Percentiles rank a stretch among this genome's conserved stretches.
Evolutionary conservation across 2,113 vertebrate genomes (phyloP).

Genomic region (Budorcas taxicolor): DNA sequence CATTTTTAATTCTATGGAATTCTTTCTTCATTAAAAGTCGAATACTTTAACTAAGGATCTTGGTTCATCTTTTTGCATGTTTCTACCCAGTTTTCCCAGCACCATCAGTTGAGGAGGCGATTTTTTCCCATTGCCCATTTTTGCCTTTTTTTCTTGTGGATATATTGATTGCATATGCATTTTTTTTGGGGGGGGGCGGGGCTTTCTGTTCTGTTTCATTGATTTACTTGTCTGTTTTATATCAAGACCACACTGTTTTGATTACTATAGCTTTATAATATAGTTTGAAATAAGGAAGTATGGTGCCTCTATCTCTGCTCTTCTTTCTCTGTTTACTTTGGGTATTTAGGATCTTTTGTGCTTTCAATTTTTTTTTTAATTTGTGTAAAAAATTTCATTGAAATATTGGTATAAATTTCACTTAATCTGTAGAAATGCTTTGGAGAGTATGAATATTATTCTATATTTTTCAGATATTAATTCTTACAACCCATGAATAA

Average conservation of each 20-base stretch:
- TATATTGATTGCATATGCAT: background rate
- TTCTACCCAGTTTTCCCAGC: background rate
- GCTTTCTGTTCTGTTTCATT: background rate
- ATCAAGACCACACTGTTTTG: background rate
- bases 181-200: too few relatives aligned
- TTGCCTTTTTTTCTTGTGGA: background rate
- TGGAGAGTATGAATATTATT: background rate
- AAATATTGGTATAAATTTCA: background rate
- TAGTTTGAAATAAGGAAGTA: background rate
- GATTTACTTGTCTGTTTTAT: background rate
- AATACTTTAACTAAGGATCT: background rate
- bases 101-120: background rate
- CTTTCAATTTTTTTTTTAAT: background rate
- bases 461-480: background rate
- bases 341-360: background rate
- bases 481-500: background rate
- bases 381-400: background rate
- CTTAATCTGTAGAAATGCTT: background rate
- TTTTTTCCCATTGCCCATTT: background rate
- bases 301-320: background rate
- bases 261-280: background rate
- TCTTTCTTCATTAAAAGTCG: constrained; percentile 9
- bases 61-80: background rate
- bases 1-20: background rate
- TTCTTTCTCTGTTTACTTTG: background rate